Conservation (phyloP, 2,888 invertebrate species). For the Drosophila pseudotakahashii region DNA sequence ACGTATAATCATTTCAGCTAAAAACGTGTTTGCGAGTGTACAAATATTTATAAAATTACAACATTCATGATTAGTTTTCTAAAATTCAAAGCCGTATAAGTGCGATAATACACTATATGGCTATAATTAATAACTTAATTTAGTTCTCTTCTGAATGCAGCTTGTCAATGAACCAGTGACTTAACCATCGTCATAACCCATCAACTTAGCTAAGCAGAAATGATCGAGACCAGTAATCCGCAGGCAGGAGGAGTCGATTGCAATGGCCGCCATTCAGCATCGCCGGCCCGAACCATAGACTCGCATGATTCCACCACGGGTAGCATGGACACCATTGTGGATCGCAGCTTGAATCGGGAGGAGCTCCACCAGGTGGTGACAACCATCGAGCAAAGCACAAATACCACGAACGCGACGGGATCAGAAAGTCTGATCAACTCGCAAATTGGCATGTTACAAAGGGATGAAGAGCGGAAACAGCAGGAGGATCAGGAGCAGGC, state of each 20-base stretch:
- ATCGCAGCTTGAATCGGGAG: conserved; percentile 74
- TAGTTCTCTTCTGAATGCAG: conserved; percentile 14
- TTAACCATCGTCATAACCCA: conserved; percentile 1
- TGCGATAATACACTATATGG: neutral
- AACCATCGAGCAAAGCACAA: conserved; percentile 78
- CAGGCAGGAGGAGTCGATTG: conserved; percentile 38
- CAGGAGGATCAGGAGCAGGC: conserved; percentile 56
- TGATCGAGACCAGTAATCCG: conserved; percentile 52
- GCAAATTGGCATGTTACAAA: conserved; percentile 80
- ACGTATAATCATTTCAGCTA: no score
- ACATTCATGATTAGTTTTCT: neutral
- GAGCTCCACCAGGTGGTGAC: conserved; percentile 75
- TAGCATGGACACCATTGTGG: conserved; percentile 84
- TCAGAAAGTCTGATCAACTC: conserved; percentile 80
- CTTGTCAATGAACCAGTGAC: conserved; percentile 52
- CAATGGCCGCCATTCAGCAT: conserved; percentile 81
- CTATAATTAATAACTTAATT: no score
- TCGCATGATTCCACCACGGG: conserved; percentile 82
- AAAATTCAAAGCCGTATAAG: neutral
- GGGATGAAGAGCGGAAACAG: conserved; percentile 33
- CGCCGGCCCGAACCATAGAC: conserved; percentile 83
- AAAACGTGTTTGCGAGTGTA: no score
- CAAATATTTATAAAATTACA: no score
- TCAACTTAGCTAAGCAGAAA: conserved; percentile 18
- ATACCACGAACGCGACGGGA: conserved; percentile 74